Evolutionary conservation across 1,140 invertebrate genomes (phyloP), one percentile per base, ranked within the genome.

Genomic region (Mycetomoellerius zeteki): DNA sequence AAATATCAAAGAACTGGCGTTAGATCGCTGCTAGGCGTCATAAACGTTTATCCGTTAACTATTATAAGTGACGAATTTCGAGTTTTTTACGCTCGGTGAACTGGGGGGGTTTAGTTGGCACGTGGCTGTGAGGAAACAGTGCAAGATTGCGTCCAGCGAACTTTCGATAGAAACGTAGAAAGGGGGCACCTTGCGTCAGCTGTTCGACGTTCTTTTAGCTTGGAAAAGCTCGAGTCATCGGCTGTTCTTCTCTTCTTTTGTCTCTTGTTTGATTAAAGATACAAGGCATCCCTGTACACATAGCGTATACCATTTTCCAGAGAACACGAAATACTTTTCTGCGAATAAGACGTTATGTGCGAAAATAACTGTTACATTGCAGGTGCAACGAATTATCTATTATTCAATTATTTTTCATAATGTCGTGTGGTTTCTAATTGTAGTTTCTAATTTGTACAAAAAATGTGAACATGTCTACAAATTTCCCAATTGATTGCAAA

Each of bases 191-290:
- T 84, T 76, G 71, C 47, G 81, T 71, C 71, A 85, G 81, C 81
- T 85, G 81, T 85, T 16, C 71, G 21, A 85, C 71, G 56, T 76
- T 76, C 43, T 62, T 76, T 76, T 37, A 60, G 24, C 14, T 14
- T 75, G 81, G 56, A 85, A 85, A 85, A 85, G 67, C 24, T 43
- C 71, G 47, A 85, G 71, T 85, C 81, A 85, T 64, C n/a, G 71
- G 56, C 58, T 33, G 7, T 37, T 50, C 24, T 5, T 43, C 67
- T 54, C 19, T 4, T 60, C 21, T 47, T 47, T 82, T 82, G 65
- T 85, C 56, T 85, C 56, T 58, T 27, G n/a, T 75, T 75, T 47
- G 67, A 82, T 82, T 73, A 85, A 84, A 62, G 43, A 76, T 75
- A 75, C 16, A 64, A 5, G 37, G 19, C 37, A 21, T 47, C 47